phyloP scores from a whole-genome alignment of 2,797 vertebrate species.

The Vultur gryphus region DNA sequence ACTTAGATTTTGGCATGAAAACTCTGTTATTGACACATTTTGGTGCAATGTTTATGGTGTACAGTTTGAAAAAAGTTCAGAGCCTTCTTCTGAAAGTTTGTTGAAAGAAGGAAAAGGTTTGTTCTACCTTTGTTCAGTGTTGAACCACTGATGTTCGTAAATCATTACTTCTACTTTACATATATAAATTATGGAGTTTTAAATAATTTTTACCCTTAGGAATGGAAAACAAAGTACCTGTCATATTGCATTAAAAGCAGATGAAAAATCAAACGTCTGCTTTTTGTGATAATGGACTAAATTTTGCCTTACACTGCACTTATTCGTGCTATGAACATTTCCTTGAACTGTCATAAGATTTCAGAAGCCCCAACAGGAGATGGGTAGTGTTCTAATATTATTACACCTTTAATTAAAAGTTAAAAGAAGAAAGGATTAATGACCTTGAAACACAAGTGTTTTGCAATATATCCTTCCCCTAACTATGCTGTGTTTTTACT shows the following conservation, averaged over 20 bases:
- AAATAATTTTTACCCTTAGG: neutral
- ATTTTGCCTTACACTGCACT: neutral
- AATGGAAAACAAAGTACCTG: neutral
- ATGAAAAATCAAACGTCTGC: neutral
- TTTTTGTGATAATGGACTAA: neutral
- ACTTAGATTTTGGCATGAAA: neutral
- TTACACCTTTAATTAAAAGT: neutral
- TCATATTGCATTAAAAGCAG: neutral
- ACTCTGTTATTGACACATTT: neutral
- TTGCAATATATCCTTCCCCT: neutral
- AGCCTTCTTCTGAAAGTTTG: neutral
- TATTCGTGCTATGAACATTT: neutral
- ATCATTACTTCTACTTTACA: neutral
- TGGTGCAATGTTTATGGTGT: neutral
- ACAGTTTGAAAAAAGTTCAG: neutral
- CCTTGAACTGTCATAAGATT: neutral
- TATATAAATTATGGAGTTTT: neutral
- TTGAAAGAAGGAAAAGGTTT: neutral
- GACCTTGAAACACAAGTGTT: neutral
- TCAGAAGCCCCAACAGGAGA: neutral
- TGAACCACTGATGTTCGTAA: neutral
- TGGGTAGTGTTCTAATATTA: neutral
- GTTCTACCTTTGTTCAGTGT: neutral
- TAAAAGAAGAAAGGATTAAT: neutral
- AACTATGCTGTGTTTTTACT: neutral